Conservation (phyloP, 2,113 vertebrate genomes). For the Catharus bicknelli region DNA sequence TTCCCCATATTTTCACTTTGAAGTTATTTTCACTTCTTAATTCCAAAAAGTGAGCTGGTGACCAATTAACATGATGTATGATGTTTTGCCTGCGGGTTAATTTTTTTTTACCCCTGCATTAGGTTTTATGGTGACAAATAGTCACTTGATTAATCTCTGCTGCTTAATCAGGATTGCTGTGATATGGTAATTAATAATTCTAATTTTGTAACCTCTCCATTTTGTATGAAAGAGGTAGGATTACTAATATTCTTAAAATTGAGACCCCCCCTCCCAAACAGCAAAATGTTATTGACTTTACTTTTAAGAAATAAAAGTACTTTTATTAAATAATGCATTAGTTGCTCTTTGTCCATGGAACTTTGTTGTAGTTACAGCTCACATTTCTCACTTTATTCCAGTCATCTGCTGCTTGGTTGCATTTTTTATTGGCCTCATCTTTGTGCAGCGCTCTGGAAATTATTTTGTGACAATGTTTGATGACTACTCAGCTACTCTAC, state of each 20-base stretch:
- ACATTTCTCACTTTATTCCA: slow-evolving; percentile 67
- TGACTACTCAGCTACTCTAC: slow-evolving; percentile 95
- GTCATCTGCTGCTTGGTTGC: slow-evolving; percentile 89
- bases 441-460: slow-evolving; percentile 96
- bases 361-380: background rate
- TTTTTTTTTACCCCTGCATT: background rate
- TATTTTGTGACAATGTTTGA: slow-evolving; percentile 98
- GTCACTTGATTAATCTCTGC: background rate
- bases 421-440: slow-evolving; percentile 91
- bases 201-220: background rate
- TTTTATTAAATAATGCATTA: accelerated
- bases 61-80: background rate
- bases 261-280: accelerated
- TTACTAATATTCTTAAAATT: background rate
- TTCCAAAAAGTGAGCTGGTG: background rate
- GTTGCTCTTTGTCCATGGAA: background rate
- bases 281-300: background rate
- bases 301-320: background rate
- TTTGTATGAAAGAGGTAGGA: background rate
- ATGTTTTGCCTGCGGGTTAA: background rate
- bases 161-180: background rate
- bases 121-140: background rate
- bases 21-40: background rate
- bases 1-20: background rate
- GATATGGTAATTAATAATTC: background rate